Conservation (phyloP, 2,888 invertebrate species). For the Dolomedes plantarius region DNA sequence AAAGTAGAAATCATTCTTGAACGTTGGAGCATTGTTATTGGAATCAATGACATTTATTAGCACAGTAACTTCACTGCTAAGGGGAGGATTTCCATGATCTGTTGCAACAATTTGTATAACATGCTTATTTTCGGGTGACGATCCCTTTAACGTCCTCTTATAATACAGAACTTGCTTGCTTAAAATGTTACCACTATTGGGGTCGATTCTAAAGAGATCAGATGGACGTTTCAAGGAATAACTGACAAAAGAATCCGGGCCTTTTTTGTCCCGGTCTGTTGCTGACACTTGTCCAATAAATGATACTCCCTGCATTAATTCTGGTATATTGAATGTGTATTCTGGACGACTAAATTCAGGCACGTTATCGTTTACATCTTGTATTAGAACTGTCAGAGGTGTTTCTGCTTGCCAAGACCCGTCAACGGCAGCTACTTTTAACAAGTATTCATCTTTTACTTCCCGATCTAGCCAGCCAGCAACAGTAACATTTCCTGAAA, state of each 20-base stretch:
- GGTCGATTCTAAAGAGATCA: constrained; percentile 92
- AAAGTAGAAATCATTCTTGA: constrained; percentile 89
- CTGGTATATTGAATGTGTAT: constrained; percentile 93
- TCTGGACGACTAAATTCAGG: constrained; percentile 91
- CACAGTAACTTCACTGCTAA: constrained; percentile 84
- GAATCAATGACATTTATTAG: constrained; percentile 87
- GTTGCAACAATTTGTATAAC: constrained; percentile 91
- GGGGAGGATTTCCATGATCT: constrained; percentile 95
- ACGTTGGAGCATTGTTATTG: constrained; percentile 92
- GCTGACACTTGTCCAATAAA: constrained; percentile 93
- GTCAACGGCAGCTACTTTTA: constrained; percentile 90
- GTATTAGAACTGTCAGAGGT: constrained; percentile 91
- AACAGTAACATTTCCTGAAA: constrained; percentile 94
- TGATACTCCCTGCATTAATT: constrained; percentile 82
- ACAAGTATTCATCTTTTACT: constrained; percentile 90
- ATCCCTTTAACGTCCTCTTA: constrained; percentile 81
- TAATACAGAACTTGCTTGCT: constrained; percentile 88
- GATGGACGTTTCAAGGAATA: constrained; percentile 92
- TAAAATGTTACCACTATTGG: constrained; percentile 93
- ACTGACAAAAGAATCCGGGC: constrained; percentile 92
- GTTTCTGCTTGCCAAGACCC: constrained; percentile 95
- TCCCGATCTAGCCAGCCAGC: constrained; percentile 92
- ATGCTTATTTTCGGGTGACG: constrained; percentile 92
- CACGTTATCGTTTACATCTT: constrained; percentile 96
- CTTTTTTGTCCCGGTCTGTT: constrained; percentile 92